Evolutionary conservation across 1,140 invertebrate species (phyloP), one percentile per base, ranked within the genome.

Genomic region (Dreissena rostriformis): DNA sequence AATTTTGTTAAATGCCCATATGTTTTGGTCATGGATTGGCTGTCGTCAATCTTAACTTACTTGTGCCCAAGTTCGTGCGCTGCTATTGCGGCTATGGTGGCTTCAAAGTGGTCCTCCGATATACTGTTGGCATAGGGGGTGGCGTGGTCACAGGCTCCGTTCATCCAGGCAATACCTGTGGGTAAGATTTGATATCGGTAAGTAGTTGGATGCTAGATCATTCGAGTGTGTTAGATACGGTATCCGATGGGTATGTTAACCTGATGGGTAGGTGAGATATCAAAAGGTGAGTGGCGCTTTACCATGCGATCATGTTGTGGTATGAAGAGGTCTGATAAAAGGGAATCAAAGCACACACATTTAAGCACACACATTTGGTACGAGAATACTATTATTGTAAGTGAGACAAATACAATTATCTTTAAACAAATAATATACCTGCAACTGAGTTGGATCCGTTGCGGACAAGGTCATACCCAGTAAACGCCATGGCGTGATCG

Each of bases 61-160:
- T 77, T 77, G 61, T 77, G 74, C n/a, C 74, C 74, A 8, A 77
- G 24, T 49, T 77, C 74, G 61, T 77, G 74, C 4, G 74, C 74
- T 26, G 74, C 74, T 12, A 26, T 57, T 4, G 29, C 24, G 11
- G 74, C 74, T 24, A 77, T 29, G 17, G 19, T 22, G 26, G 74
- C 55, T 4, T 49, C 74, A 65, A 28, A 65, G 24, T 77, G 74
- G 22, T 77, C 74, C 29, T 77, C 55, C 14, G 55, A 65, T 1
- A 77, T 77, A 17, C 22, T 28, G 74, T 39, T 77, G 22, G 74
- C 74, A 7, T 15, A 15, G 8, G 55, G n/a, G 61, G 22, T n/a
- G 6, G n/a, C n/a, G 11, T 63, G 15, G 17, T 75, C 51, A 65
- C 74, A 77, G 19, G 74, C 61, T 1, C 61, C 61, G n/a, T 1